Base-by-base conservation (phyloP, 2,888 invertebrate genomes). In the Caenorhabditis afra region DNA sequence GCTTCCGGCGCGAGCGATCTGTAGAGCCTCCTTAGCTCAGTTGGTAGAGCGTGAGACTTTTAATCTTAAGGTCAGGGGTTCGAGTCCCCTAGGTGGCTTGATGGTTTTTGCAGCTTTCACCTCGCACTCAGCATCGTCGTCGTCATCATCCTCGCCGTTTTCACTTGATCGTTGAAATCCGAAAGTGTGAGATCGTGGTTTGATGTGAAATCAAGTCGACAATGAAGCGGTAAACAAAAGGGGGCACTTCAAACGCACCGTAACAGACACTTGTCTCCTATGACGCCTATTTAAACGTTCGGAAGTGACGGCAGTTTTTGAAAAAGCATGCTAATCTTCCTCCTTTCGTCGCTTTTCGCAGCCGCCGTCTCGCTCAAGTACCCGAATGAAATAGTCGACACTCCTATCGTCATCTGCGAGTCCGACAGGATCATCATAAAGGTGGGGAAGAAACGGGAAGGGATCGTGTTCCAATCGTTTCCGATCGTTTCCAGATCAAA, bases 331-430 rank as follows among this genome's bases (percentile, higher is more conserved):
- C 64, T 62, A 57, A 71, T 62, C 55, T 45, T 50, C 39, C 22
- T 49, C 39, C 29, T 62, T 8, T 14, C 45, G 39, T 47, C 57
- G 16, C 14, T 55, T 39, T 47, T 65, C 20, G 10, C 35, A n/a
- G 22, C 47, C 41, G 57, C 49, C 62, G 39, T 49, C 7, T 53
- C 53, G 16, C 50, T 73, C 50, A 73, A 73, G 64, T 87, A 84
- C 73, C 89, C 89, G 0, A 89, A 90, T 79, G 89, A 89, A 65
- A 87, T 89, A 18, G 79, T 87, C 44, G 89, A 89, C 59, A 84
- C 85, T 11, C 89, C 89, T 18, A 85, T 86, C n/a, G 89, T 89
- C 10, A 82, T 85, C 37, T 89, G 89, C 58, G 89, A 89, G 55
- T 71, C 83, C 18, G 87, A 89, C 49, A 61, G 73, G 57, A 82